Base-by-base conservation (phyloP, 2,113 vertebrate species). In the Pontoporia blainvillei region DNA sequence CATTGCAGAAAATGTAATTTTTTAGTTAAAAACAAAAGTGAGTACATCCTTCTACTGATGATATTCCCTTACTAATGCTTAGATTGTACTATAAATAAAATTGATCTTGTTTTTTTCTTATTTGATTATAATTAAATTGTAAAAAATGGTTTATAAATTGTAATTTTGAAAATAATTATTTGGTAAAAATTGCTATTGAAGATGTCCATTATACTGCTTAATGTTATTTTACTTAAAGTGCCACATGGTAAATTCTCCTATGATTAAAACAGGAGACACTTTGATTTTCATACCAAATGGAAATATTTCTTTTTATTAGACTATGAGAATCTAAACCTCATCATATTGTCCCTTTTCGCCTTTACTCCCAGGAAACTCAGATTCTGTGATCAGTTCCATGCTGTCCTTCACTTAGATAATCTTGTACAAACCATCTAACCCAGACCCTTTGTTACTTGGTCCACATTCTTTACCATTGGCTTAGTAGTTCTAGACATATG, bases 151-250 rank as follows among this genome's bases (percentile, higher is more conserved):
- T 92, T 73, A 46, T 61, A 64, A 82, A n/a, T 64, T 57, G 39
- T 84, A 89, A 86, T 71, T 75, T 90, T 81, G 79, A 81, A 95
- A 92, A 86, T 29, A 75, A 61, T 69, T 59, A 27, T 73, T 62
- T 10, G 29, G 59, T 83, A 75, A 96, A 84, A 91, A 41, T n/a
- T 62, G 39, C n/a, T 61, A 17, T 12, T n/a, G 27, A 85, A 36
- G 36, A 83, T 36, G n/a, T 61, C 36, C 31, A 7, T 64, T 75
- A 52, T 14, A 54, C 20, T 44, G 20, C 31, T 59, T 67, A 52
- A 15, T 29, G 29, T 49, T 84, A 88, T 95, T 94, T 86, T 88
- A 79, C 39, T 81, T 85, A 15, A 71, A 52, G 20, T 27, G 41
- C 41, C 17, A 66, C 10, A n/a, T 39, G 31, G 54, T 61, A 46